Conservation (phyloP, 2,888 invertebrate genomes). For the Cyrtodaria siliqua region DNA sequence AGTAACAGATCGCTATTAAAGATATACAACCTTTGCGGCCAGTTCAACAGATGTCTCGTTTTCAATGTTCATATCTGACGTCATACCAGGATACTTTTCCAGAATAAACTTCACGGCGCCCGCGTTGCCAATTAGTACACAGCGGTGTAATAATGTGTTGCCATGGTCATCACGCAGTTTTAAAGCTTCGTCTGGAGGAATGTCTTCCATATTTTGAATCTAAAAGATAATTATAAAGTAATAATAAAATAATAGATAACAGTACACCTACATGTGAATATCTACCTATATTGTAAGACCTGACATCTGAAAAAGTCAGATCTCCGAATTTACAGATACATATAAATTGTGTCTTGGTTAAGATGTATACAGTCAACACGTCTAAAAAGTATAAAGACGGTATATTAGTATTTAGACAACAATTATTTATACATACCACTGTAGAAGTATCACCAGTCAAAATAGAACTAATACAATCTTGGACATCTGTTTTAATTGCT, state of each 20-base stretch:
- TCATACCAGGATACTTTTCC: constrained; percentile 54
- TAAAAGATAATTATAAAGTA: too few species aligned
- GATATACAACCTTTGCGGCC: constrained; percentile 35
- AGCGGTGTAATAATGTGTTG: constrained; percentile 64
- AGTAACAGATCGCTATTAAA: too few species aligned
- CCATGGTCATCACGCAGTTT: constrained; percentile 55
- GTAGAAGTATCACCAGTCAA: constrained; percentile 24
- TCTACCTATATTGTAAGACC: too few species aligned
- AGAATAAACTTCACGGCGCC: constrained; percentile 50
- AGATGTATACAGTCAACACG: too few species aligned
- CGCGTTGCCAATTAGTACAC: constrained; percentile 46
- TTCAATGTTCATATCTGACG: constrained; percentile 56
- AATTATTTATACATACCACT: constrained; percentile 30
- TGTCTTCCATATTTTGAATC: constrained; percentile 53
- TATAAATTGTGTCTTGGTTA: too few species aligned
- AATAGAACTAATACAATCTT: constrained; percentile 20
- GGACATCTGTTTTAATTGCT: not conserved
- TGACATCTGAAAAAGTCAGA: too few species aligned
- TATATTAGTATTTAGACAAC: too few species aligned
- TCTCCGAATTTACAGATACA: too few species aligned
- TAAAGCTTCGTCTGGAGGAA: constrained; percentile 40
- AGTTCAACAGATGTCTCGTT: constrained; percentile 57
- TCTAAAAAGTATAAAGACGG: too few species aligned
- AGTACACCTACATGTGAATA: too few species aligned
- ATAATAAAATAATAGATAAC: too few species aligned